Evolutionary conservation across 2,797 vertebrate species (phyloP), one percentile per base, ranked within the genome.

Genomic region (Hypotaenidia okinawae): DNA sequence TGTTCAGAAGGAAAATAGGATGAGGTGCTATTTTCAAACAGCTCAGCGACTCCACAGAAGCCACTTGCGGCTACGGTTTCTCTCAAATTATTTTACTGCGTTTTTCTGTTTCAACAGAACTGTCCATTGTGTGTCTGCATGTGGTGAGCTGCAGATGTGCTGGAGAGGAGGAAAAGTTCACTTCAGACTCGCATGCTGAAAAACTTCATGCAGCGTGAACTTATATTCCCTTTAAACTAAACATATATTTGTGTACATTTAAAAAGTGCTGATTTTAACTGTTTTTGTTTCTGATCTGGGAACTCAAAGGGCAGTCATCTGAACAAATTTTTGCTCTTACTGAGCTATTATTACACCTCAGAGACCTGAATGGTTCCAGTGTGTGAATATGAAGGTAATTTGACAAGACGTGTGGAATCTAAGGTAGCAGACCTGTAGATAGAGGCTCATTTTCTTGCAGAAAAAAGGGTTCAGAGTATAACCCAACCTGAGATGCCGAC

Each of bases 201-300:
- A 88, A 84, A 54, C 24, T 87, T 92, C 57, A 77, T 32, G 67
- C 72, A 66, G 61, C 0, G 17, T 92, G 89, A 96, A 95, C 80
- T 90, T 92, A 73, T 84, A 94, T 96, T 93, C 87, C 94, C 68
- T 95, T 90, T 83, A 95, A 95, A 94, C 93, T 90, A 90, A 93
- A 91, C 57, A 88, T 67, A 41, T 77, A 79, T 75, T 90, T 84
- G 57, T 62, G 81, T 83, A 80, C 27, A 32, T 89, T 92, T 0
- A 6, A 90, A 92, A 96, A 90, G 72, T 93, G 95, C 93, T 94
- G 95, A 97, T 96, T 95, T 94, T 67, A 89, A 90, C 61, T 64
- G 21, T 16, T 96, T 95, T 94, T 90, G 18, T 90, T 93, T 94
- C 90, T 93, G 91, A 93, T 82, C 57, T 70, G 25, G 25, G 67